Conservation (phyloP, 2,797 vertebrate species). For the Hyperoplus lanceolatus region DNA sequence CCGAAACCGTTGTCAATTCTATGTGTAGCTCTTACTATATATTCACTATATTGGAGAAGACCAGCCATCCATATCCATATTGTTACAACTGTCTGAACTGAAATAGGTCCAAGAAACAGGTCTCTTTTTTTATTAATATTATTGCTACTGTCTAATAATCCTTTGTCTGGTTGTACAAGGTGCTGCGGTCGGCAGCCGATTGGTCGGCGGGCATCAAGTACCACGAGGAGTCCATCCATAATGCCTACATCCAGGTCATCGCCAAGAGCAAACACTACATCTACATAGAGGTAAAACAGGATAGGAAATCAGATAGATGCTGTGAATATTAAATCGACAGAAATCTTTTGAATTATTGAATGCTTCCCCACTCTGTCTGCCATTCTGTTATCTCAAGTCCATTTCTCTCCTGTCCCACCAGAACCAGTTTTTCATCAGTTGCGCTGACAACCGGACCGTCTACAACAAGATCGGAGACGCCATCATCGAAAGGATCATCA, state of each 20-base stretch:
- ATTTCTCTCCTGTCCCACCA: slow-evolving; percentile 63
- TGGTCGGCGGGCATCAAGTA: slow-evolving; percentile 98
- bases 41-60: accelerated
- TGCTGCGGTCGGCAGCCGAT: slow-evolving; percentile 94
- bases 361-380: background rate
- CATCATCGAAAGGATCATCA: slow-evolving; percentile 94
- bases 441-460: slow-evolving; percentile 93
- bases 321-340: too few species aligned
- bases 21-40: background rate
- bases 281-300: slow-evolving; percentile 85
- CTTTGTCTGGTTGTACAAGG: slow-evolving; percentile 72
- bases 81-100: background rate
- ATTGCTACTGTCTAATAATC: background rate
- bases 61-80: too few species aligned
- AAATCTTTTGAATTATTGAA: background rate
- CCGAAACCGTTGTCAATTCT: background rate
- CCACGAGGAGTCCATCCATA: slow-evolving; percentile 97
- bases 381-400: background rate
- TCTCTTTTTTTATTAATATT: background rate
- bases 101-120: background rate
- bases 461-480: slow-evolving; percentile 96
- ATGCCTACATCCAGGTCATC: slow-evolving; percentile 92
- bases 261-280: slow-evolving; percentile 96
- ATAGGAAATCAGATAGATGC: background rate
- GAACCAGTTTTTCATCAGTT: slow-evolving; percentile 99